Percentiles rank a stretch among this genome's conserved stretches.
phyloP scores from a whole-genome alignment of 2,113 vertebrate species.

The Oncorhynchus masou region DNA sequence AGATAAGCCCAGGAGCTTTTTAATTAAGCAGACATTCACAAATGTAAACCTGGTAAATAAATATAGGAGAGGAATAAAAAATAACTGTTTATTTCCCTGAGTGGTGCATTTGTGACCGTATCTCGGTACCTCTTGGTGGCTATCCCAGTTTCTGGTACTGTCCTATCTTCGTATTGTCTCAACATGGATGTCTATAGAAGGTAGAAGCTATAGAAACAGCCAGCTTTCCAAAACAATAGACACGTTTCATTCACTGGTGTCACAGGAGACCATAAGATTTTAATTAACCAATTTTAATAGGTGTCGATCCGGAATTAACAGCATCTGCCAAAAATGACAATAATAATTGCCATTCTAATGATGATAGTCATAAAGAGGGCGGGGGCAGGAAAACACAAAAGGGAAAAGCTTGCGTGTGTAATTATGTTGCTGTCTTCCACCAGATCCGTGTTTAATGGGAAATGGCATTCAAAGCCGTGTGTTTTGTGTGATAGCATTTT shows the following conservation, averaged over 20 bases:
- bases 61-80: conserved; percentile 20
- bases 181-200: conserved; percentile 19
- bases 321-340: conserved; percentile 34
- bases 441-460: conserved; percentile 41
- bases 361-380: conserved; percentile 36
- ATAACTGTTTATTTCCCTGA: conserved; percentile 8
- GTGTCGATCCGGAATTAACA: conserved; percentile 40
- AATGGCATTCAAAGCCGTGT: conserved; percentile 42
- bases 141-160: not conserved
- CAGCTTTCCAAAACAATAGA: conserved; percentile 41
- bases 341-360: conserved; percentile 48
- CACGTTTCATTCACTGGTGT: conserved; percentile 39
- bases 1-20: conserved; percentile 58
- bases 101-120: conserved; percentile 5
- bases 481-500: conserved; percentile 49
- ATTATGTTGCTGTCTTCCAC: conserved; percentile 27
- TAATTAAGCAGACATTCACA: conserved; percentile 52
- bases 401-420: conserved; percentile 15
- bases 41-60: conserved; percentile 49
- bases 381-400: conserved; percentile 19
- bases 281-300: conserved; percentile 60
- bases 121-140: conserved; percentile 14
- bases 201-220: conserved; percentile 9
- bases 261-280: conserved; percentile 45
- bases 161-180: not conserved